Base-by-base conservation (phyloP, 2,888 invertebrate genomes). In the Mesochorus sp. region DNA sequence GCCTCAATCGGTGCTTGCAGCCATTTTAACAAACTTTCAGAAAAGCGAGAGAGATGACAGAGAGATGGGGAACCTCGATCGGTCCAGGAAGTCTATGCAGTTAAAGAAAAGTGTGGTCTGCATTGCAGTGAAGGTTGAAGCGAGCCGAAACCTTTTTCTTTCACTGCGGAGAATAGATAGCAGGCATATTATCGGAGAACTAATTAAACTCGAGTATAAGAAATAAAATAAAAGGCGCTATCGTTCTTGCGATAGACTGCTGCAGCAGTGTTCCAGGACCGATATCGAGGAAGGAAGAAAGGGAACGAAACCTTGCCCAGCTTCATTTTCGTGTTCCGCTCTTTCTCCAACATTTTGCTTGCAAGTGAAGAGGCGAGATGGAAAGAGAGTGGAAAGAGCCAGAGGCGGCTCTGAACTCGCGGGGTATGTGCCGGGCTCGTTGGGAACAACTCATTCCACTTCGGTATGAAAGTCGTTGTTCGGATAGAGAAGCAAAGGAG, bases 201-300 rank as follows among this genome's bases (percentile, higher is more conserved):
- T 88, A 89, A 89, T 89, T 89, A 89, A 89, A 89, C 87, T 86
- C 83, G 84, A 84, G 85, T 85, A 85, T 88, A 87, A 88, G 88
- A 88, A 89, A 88, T 88, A 86, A 88, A 89, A 88, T 87, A 85
- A 87, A 88, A 84, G 85, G 79, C 83, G 85, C 85, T 86, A 86
- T 87, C 86, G 87, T 86, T 86, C 84, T 83, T 82, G 76, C 81
- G 84, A 84, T 86, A 80, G 83, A 83, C 83, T 82, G 74, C 78
- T 57, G 59, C 67, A 39, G 31, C 55, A 39, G 59, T 70, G 57
- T 68, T 59, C 70, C 68, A 72, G 76, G 66, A 62, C 74, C 76
- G 74, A 79, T 80, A 83, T 80, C 79, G 77, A 67, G 76, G 21
- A 19, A 17, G 34, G 10, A 64, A 21, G n/a, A 14, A n/a, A 24